phyloP scores from a whole-genome alignment of 2,113 vertebrate species.

The Lamprologus callipterus region DNA sequence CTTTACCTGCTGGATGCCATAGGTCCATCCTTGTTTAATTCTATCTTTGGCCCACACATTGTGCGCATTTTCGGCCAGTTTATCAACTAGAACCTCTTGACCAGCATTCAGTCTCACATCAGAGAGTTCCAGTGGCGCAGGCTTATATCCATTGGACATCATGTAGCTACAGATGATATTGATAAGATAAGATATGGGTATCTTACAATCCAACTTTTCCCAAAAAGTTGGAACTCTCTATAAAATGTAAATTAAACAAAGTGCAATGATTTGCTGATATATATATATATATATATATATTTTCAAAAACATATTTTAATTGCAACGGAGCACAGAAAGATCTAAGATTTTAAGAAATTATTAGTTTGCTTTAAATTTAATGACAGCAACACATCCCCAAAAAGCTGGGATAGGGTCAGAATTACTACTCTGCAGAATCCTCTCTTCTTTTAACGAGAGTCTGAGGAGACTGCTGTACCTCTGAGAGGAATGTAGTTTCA shows the following conservation, averaged over 20 bases:
- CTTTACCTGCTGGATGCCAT: slow-evolving; percentile 96
- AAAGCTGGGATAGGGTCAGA: background rate
- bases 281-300: background rate
- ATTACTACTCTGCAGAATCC: background rate
- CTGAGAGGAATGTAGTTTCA: background rate
- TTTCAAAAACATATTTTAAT: background rate
- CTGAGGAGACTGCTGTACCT: background rate
- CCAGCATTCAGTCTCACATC: slow-evolving; percentile 87
- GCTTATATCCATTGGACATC: slow-evolving; percentile 97
- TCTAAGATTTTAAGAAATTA: background rate
- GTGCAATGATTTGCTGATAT: background rate
- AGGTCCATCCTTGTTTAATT: slow-evolving; percentile 99
- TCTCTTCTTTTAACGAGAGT: background rate
- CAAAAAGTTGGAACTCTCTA: background rate
- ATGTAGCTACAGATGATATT: slow-evolving; percentile 76
- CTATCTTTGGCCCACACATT: slow-evolving; percentile 99
- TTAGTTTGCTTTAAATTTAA: background rate
- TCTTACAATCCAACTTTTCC: background rate
- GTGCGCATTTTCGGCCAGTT: slow-evolving; percentile 97
- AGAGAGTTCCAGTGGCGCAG: slow-evolving; percentile 92
- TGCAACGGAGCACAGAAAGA: background rate
- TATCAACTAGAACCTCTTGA: slow-evolving; percentile 96
- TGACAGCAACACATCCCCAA: background rate
- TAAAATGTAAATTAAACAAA: background rate
- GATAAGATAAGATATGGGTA: background rate